Evolutionary conservation across 2,797 vertebrate species (phyloP), one percentile per base, ranked within the genome.

Genomic region (Luscinia megarhynchos): DNA sequence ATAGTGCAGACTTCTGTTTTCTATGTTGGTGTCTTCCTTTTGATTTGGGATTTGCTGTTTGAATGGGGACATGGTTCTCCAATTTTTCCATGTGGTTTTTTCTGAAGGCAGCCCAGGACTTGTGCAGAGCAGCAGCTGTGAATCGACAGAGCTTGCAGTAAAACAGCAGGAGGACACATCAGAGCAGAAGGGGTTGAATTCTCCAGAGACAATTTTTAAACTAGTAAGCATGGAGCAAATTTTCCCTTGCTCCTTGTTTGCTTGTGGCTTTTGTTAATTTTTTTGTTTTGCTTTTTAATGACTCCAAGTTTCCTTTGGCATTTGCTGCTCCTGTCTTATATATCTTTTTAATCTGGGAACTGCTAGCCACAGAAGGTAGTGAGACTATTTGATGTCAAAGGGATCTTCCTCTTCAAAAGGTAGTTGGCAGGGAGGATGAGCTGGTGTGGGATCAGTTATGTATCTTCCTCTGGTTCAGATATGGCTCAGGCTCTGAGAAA

Each of bases 41-140:
- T 76, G n/a, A 64, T 10, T 87, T 29, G 11, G 19, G 8, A 10
- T 82, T 84, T 95, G 24, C 53, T 67, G 4, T 92, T 59, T 76
- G 40, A 68, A 27, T 36, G 14, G 13, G n/a, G 11, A 74, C 58
- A 62, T 19, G 30, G 13, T 72, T 70, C 18, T 58, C 70, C 38
- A 11, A 45, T 10, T 72, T 74, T 46, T 45, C 48, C 8, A 6
- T 48, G 61, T 63, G 20, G 38, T 69, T 81, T 13, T 81, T 69
- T 93, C 34, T 77, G 45, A 73, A 89, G 38, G 43, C 63, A 93
- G 57, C 54, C 40, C 50, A 75, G 68, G 66, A 58, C 57, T 68
- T 88, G 58, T 63, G 53, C 23, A 63, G 58, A 63, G 66, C 30
- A 91, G 82, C 79, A 95, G 86, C 79, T 95, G 87, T 34, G 45